Conservation (phyloP, 2,113 vertebrate species). For the Dasyprocta punctata region DNA sequence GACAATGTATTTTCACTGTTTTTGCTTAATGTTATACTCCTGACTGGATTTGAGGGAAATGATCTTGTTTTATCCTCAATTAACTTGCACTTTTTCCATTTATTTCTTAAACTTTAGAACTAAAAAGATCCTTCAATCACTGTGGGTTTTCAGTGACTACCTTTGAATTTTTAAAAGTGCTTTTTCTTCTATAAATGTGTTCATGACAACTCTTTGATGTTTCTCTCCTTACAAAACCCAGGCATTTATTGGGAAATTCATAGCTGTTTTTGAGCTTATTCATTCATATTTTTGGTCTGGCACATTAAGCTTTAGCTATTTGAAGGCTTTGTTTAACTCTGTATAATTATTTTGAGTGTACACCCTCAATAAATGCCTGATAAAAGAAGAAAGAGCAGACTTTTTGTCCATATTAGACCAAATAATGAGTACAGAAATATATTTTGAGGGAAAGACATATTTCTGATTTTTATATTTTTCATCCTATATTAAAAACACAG, state of each 20-base stretch:
- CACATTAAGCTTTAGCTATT: not conserved
- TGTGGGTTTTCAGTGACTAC: not conserved
- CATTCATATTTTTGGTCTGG: not conserved
- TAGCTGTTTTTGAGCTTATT: not conserved
- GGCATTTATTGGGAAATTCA: not conserved
- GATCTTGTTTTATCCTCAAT: not conserved
- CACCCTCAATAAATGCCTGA: not conserved
- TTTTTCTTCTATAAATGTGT: constrained; percentile 36
- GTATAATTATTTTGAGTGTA: not conserved
- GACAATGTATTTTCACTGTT: not conserved
- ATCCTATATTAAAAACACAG: not conserved
- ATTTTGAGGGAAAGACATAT: not conserved
- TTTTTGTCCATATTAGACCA: not conserved
- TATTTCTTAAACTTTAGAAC: not conserved
- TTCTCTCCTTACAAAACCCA: not conserved
- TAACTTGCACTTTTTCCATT: not conserved
- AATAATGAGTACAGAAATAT: not conserved
- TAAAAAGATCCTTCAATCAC: not conserved
- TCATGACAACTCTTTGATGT: not conserved
- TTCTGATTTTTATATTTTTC: constrained; percentile 40
- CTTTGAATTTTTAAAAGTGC: constrained; percentile 32
- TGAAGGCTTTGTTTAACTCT: not conserved
- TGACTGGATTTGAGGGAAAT: not conserved
- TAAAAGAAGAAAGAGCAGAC: not conserved
- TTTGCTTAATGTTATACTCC: constrained; percentile 8